phyloP scores from a whole-genome alignment of 1,140 invertebrate genomes.

The Dinothrombium tinctorium region DNA sequence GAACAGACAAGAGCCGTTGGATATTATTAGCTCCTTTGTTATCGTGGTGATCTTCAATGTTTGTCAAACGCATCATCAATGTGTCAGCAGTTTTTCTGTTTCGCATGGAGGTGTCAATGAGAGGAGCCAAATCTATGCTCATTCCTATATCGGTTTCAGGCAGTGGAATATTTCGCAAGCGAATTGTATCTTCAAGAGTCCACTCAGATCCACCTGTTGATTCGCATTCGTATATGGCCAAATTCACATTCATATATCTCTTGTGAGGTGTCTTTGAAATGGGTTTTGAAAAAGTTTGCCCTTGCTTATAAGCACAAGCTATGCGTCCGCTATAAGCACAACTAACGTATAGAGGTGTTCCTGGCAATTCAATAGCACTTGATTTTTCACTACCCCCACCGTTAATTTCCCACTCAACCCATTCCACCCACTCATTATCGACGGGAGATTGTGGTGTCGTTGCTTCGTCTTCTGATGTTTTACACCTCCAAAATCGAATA shows the following conservation, averaged over 20 bases:
- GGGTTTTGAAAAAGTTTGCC: slow-evolving; percentile 21
- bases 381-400: slow-evolving; percentile 43
- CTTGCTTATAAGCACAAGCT: slow-evolving; percentile 74
- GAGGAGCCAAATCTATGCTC: slow-evolving; percentile 39
- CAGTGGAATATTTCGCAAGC: slow-evolving; percentile 60
- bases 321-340: slow-evolving; percentile 90
- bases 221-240: slow-evolving; percentile 98
- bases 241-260: slow-evolving; percentile 66
- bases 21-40: slow-evolving; percentile 22
- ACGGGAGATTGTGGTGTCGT: background rate
- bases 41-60: slow-evolving; percentile 8
- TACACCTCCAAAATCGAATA: slow-evolving; percentile 58
- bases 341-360: slow-evolving; percentile 59
- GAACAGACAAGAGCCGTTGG: slow-evolving; percentile 44
- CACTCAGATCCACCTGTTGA: slow-evolving; percentile 89
- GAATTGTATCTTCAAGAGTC: slow-evolving; percentile 92
- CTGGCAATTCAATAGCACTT: slow-evolving; percentile 61
- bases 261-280: slow-evolving; percentile 44
- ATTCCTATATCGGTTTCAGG: slow-evolving; percentile 36
- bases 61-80: slow-evolving; percentile 9
- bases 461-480: slow-evolving; percentile 27
- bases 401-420: slow-evolving; percentile 78
- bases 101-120: slow-evolving; percentile 52
- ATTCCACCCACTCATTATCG: slow-evolving; percentile 19
- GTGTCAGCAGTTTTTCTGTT: slow-evolving; percentile 22